phyloP scores from a whole-genome alignment of 2,113 vertebrate species.

The Dinomys branickii region DNA sequence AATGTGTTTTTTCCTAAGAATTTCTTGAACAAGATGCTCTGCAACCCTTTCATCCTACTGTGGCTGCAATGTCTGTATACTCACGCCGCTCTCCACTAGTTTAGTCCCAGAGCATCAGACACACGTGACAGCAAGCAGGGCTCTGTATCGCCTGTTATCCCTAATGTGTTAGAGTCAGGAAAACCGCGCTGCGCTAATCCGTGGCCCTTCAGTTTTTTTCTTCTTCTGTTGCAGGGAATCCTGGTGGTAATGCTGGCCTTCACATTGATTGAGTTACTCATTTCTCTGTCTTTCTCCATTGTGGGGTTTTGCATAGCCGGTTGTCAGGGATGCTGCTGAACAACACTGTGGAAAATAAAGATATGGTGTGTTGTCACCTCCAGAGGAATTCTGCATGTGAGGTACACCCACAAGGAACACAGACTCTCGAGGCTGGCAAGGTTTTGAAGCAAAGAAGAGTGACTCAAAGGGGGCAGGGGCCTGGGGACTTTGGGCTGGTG shows the following conservation, averaged over 20 bases:
- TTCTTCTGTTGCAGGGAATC: conserved; percentile 67
- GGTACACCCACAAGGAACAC: not conserved
- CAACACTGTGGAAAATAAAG: conserved; percentile 62
- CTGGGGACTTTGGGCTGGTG: not conserved
- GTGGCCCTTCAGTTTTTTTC: not conserved
- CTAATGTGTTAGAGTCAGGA: not conserved
- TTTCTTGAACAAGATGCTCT: not conserved
- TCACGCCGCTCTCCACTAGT: not conserved
- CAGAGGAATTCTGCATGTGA: not conserved
- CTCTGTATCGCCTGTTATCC: not conserved
- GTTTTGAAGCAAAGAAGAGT: not conserved
- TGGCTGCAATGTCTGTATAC: fast-evolving
- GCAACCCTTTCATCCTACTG: fast-evolving
- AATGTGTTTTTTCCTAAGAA: not conserved
- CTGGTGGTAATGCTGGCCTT: conserved; percentile 55
- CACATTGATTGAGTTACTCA: conserved; percentile 38
- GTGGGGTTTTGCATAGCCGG: not conserved
- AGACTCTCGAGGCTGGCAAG: not conserved
- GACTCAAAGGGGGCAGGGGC: not conserved
- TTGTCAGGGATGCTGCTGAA: not conserved
- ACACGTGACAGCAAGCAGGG: fast-evolving
- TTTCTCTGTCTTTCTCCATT: conserved; percentile 54
- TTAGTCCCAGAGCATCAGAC: not conserved
- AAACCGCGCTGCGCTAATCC: not conserved
- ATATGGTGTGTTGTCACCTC: not conserved